phyloP scores from a whole-genome alignment of 2,797 vertebrate species.

The Pipistrellus pipistrellus region DNA sequence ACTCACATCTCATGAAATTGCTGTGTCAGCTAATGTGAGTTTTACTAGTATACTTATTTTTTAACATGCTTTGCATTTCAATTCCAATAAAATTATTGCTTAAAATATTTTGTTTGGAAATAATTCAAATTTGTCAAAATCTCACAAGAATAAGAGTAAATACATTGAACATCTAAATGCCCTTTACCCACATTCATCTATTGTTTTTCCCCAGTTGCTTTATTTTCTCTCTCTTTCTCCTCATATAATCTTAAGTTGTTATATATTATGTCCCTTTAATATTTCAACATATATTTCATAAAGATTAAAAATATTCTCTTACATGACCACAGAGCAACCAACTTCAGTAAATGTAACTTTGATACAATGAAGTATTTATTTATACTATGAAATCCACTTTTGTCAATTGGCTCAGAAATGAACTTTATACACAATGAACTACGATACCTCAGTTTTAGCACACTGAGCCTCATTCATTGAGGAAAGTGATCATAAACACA shows the following conservation, averaged over 20 bases:
- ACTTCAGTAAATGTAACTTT: neutral
- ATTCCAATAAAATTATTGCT: conserved; percentile 1
- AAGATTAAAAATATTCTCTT: neutral
- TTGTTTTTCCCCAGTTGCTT: neutral
- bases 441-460: neutral
- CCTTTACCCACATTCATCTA: neutral
- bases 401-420: neutral
- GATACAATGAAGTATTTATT: neutral
- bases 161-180: neutral
- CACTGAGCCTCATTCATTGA: neutral
- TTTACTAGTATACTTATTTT: neutral
- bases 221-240: neutral
- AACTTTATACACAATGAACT: neutral
- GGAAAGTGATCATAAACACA: neutral
- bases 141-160: neutral
- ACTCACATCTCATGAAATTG: neutral
- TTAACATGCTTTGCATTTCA: conserved; percentile 26
- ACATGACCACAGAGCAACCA: neutral
- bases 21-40: neutral
- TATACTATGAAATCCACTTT: neutral
- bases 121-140: conserved; percentile 11
- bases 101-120: neutral
- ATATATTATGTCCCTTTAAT: neutral
- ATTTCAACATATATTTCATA: neutral
- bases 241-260: neutral